These are phyloP conservation scores for Steatornis caripensis DNA, from an alignment of 2,113 vertebrate genomes.

Conservation along the genomic window DNA sequence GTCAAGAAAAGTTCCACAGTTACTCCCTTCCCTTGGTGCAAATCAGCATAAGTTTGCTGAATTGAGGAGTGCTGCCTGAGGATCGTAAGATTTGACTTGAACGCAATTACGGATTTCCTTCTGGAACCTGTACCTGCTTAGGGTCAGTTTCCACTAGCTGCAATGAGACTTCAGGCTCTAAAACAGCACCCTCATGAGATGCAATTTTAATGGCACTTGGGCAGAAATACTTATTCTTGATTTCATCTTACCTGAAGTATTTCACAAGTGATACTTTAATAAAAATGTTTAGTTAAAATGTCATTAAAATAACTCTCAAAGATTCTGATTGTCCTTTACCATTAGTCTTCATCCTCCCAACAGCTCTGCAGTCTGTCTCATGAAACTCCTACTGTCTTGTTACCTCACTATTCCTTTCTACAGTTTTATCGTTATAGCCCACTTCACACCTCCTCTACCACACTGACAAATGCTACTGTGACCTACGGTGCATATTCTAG, in stretches of 20 bases:
- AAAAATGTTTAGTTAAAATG: neutral
- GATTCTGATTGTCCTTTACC: neutral
- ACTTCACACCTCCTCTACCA: slow-evolving; percentile 40
- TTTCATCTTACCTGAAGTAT: neutral
- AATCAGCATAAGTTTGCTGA: neutral
- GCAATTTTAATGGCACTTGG: neutral
- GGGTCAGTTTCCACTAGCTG: neutral
- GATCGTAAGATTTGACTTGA: neutral
- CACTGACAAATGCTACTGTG: neutral
- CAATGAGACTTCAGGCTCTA: neutral
- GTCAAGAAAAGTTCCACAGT: neutral
- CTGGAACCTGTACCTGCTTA: neutral
- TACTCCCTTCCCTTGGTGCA: neutral
- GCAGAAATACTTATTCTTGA: neutral
- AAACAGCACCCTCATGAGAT: neutral
- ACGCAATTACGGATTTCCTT: neutral
- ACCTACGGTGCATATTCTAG: neutral
- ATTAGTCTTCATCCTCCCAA: neutral
- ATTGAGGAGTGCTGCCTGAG: neutral
- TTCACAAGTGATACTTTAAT: neutral
- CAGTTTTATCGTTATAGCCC: neutral
- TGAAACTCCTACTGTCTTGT: slow-evolving; percentile 25
- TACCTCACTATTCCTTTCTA: slow-evolving; percentile 14
- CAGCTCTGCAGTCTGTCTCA: neutral
- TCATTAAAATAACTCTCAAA: neutral